Evolutionary conservation across 1,140 invertebrate species (phyloP).

Genomic region (Yoshiicerus persimilis): DNA sequence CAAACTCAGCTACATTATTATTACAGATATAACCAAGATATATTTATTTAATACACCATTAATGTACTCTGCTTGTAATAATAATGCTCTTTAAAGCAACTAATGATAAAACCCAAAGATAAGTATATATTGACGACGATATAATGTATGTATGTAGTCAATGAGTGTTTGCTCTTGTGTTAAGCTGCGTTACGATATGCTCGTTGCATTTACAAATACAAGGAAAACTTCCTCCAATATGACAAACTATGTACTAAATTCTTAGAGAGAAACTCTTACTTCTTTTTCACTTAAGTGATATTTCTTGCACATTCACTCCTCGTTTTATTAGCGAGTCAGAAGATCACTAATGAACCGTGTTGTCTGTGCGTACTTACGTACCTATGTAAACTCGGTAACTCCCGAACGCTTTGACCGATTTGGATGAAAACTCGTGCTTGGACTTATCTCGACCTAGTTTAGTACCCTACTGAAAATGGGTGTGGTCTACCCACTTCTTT

Average conservation of each 20-base stretch:
- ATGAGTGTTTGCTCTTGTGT: too few species aligned
- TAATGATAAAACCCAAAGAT: background rate
- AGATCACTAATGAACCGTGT: too few species aligned
- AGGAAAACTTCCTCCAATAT: background rate
- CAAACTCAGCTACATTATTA: background rate
- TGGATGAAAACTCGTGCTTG: too few species aligned
- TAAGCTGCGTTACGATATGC: too few species aligned
- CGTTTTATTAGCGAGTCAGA: background rate
- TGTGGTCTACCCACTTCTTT: too few species aligned
- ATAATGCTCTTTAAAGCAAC: background rate
- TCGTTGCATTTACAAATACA: conserved; percentile 4
- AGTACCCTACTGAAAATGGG: too few species aligned
- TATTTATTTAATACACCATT: background rate
- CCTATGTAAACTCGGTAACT: too few species aligned
- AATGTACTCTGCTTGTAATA: background rate
- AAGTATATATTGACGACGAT: too few species aligned
- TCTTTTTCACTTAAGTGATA: conserved; percentile 17
- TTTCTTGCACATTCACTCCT: conserved; percentile 15
- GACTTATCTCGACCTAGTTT: too few species aligned
- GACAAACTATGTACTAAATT: conserved; percentile 1
- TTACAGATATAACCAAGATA: background rate
- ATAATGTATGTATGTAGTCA: too few species aligned
- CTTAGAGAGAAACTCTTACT: background rate
- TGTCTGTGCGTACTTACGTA: too few species aligned
- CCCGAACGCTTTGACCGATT: too few species aligned